Evolutionary conservation across 2,888 invertebrate species (phyloP).

Genomic region (Heliothis peltigera): DNA sequence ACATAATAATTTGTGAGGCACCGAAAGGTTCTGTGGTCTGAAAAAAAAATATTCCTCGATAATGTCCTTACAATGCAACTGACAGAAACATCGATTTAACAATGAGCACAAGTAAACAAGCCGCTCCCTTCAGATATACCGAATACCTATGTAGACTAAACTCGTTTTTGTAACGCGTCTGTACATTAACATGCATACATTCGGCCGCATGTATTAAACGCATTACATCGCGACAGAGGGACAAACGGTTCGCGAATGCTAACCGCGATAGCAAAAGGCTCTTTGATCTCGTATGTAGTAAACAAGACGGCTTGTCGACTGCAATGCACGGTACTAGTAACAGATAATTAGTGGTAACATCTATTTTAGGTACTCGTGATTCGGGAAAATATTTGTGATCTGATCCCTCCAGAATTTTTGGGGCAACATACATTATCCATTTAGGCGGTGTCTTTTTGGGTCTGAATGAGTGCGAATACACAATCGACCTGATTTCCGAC

Average conservation of each 20-base stretch:
- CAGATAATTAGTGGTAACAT: background rate
- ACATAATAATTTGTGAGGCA: too few species aligned
- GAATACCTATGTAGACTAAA: slow-evolving; percentile 1
- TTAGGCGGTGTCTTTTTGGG: background rate
- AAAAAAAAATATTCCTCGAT: too few species aligned
- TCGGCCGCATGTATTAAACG: background rate
- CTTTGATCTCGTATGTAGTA: slow-evolving; percentile 33
- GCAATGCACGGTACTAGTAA: background rate
- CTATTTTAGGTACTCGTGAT: background rate
- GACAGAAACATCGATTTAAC: background rate
- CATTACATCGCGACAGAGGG: background rate
- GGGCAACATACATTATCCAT: background rate
- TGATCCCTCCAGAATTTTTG: background rate
- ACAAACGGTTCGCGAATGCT: slow-evolving; percentile 21
- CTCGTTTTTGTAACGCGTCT: background rate
- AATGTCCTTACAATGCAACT: too few species aligned
- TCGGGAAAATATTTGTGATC: background rate
- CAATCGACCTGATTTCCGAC: background rate
- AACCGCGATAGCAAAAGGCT: slow-evolving; percentile 21
- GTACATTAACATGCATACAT: background rate
- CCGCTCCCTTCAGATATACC: background rate
- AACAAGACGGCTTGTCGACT: slow-evolving; percentile 22
- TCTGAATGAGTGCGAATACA: background rate
- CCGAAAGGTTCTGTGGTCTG: too few species aligned
- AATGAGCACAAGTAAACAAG: background rate